Conservation (phyloP, 1,140 invertebrate genomes). For the Leptopilina boulardi region DNA sequence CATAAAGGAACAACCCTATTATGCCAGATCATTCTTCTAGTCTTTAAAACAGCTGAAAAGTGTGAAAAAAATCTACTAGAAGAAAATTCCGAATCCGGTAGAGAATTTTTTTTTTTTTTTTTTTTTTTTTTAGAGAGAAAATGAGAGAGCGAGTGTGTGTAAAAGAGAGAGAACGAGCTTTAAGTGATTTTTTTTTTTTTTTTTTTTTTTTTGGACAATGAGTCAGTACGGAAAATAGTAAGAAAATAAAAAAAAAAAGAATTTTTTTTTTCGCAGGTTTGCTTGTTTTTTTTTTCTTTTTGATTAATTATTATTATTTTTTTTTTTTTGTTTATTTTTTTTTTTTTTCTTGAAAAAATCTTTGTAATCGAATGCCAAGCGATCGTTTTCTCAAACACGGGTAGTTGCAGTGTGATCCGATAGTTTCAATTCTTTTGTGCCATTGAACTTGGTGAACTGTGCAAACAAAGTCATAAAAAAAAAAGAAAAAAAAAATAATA, state of each 20-base stretch:
- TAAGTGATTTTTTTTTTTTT: too few species aligned
- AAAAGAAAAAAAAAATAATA: too few species aligned
- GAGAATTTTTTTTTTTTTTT: too few species aligned
- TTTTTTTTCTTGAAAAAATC: constrained; percentile 38
- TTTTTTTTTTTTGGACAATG: background rate
- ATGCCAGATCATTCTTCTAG: too few species aligned
- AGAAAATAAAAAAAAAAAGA: constrained; percentile 6
- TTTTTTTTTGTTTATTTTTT: constrained; percentile 43
- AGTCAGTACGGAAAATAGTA: background rate
- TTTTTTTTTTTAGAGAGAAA: too few species aligned
- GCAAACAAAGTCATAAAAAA: constrained; percentile 61
- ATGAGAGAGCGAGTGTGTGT: too few species aligned
- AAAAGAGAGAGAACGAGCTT: too few species aligned
- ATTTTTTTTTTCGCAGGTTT: background rate
- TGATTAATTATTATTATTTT: constrained; percentile 1
- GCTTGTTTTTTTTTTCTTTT: background rate
- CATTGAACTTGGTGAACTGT: constrained; percentile 40
- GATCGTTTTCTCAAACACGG: constrained; percentile 61
- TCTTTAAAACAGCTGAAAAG: too few species aligned
- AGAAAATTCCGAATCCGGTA: too few species aligned
- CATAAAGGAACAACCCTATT: too few species aligned
- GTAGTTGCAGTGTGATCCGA: constrained; percentile 14
- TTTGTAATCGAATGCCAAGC: constrained; percentile 59
- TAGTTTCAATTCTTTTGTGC: constrained; percentile 36
- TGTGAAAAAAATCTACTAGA: too few species aligned